phyloP scores from a whole-genome alignment of 2,888 invertebrate species.

The Melanchra persicariae region DNA sequence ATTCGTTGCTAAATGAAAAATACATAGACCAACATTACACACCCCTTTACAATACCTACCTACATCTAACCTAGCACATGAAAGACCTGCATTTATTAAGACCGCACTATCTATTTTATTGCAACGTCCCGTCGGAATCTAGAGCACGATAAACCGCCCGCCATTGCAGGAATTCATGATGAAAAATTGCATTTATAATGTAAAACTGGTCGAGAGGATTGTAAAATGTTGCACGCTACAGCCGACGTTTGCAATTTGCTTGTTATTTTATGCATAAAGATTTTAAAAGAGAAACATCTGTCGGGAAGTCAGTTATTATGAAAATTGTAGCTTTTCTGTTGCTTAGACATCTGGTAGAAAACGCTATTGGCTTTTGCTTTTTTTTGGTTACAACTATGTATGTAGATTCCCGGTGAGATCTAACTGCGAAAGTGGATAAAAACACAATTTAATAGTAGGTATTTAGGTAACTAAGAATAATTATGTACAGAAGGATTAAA shows the following conservation, averaged over 20 bases:
- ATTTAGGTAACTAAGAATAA: no score
- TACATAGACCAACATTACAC: no score
- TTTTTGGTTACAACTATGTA: no score
- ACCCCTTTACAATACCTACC: neutral
- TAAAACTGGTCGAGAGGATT: conserved; percentile 26
- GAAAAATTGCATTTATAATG: conserved; percentile 42
- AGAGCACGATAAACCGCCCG: conserved; percentile 12
- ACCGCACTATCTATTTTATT: conserved; percentile 7
- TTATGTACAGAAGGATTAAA: no score
- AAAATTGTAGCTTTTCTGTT: neutral
- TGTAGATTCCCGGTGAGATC: no score
- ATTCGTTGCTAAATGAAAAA: no score
- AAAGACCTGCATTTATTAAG: conserved; percentile 2
- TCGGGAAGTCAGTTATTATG: neutral
- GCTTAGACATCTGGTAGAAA: neutral
- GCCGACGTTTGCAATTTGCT: conserved; percentile 14
- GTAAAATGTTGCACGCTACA: conserved; percentile 31
- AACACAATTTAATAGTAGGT: no score
- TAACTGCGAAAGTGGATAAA: no score
- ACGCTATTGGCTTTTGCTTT: no score
- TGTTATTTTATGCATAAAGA: conserved; percentile 19
- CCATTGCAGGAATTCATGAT: conserved; percentile 16
- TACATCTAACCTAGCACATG: neutral
- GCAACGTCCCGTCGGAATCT: conserved; percentile 12
- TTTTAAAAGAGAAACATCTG: conserved; percentile 8